phyloP scores from a whole-genome alignment of 2,113 vertebrate species.

The Silurus meridionalis region DNA sequence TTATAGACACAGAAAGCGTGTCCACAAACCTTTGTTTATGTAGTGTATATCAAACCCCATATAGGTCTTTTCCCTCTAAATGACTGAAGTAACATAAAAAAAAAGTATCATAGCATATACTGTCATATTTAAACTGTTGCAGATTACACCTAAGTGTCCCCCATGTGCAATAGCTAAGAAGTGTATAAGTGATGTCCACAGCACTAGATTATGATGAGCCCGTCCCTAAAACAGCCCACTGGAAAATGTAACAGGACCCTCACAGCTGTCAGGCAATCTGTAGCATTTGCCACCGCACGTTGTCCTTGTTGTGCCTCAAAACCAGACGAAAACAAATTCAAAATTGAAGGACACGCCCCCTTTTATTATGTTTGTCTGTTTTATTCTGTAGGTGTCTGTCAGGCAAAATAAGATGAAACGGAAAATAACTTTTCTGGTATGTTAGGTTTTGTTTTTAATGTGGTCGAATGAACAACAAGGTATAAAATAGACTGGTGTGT shows the following conservation, averaged over 20 bases:
- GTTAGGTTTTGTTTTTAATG: constrained; percentile 40
- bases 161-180: not conserved
- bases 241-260: constrained; percentile 70
- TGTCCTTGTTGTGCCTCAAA: constrained; percentile 40
- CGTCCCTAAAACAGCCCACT: constrained; percentile 45
- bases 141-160: not conserved
- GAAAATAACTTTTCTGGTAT: constrained; percentile 49
- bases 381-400: constrained; percentile 30
- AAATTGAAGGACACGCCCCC: constrained; percentile 7
- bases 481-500: constrained; percentile 17
- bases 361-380: not conserved
- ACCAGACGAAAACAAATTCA: constrained; percentile 20
- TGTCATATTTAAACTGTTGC: not conserved
- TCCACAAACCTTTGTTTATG: too few species aligned
- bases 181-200: constrained; percentile 8
- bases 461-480: not conserved
- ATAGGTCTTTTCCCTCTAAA: not conserved
- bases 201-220: constrained; percentile 9
- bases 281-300: constrained; percentile 46
- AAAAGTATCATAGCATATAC: too few species aligned
- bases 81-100: not conserved
- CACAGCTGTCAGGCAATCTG: constrained; percentile 58
- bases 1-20: too few species aligned
- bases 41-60: too few species aligned
- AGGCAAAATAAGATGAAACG: constrained; percentile 28